Percentiles rank a stretch among this genome's conserved stretches.
These are phyloP conservation scores for Thripadectes ignobilis DNA, from an alignment of 2,797 vertebrate genomes.

Conservation along the genomic window DNA sequence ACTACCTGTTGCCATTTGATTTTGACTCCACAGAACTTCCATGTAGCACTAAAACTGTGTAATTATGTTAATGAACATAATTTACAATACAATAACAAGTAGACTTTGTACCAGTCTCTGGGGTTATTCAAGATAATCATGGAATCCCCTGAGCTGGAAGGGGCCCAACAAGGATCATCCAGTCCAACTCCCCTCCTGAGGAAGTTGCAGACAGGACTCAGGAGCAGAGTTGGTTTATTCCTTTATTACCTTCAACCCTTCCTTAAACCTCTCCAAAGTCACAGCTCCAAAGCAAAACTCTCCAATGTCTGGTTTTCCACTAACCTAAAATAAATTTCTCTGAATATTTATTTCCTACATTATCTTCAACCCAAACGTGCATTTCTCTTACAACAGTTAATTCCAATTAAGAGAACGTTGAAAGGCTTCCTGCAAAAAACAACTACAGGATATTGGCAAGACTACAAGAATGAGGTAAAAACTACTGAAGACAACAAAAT, in stretches of 20 bases:
- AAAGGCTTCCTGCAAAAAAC: constrained; percentile 66
- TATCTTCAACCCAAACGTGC: constrained; percentile 19
- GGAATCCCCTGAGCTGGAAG: background rate
- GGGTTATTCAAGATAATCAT: background rate
- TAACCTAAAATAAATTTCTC: background rate
- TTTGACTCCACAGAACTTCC: background rate
- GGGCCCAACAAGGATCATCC: background rate
- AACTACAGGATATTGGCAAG: constrained; percentile 73
- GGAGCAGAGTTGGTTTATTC: background rate
- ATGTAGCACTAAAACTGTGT: background rate
- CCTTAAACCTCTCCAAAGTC: background rate
- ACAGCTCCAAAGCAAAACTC: background rate
- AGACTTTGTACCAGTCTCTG: background rate
- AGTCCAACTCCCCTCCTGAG: background rate
- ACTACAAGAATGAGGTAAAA: constrained; percentile 66
- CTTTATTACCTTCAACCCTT: background rate
- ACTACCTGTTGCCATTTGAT: background rate
- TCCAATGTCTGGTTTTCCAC: background rate
- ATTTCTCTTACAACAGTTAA: constrained; percentile 35
- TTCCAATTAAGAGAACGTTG: constrained; percentile 49
- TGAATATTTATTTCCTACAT: constrained; percentile 26
- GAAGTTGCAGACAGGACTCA: background rate
- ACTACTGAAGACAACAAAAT: constrained; percentile 57
- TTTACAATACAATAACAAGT: background rate
- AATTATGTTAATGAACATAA: background rate